phyloP scores from a whole-genome alignment of 2,797 vertebrate species.

The Paramormyrops hopkinsi region DNA sequence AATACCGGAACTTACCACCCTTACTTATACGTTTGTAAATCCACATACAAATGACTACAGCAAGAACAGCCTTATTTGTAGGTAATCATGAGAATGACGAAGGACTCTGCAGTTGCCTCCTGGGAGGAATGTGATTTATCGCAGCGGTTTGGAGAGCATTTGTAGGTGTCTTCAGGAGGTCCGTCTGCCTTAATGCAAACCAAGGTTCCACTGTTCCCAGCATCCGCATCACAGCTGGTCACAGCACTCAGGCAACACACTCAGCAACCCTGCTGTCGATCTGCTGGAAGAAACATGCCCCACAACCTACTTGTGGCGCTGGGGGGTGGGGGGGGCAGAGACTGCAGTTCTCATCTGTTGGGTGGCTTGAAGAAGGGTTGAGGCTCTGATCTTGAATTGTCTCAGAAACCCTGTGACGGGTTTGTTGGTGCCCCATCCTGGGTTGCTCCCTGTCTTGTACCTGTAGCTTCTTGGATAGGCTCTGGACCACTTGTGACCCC shows the following conservation, averaged over 20 bases:
- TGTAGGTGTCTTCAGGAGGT: not conserved
- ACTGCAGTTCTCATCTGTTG: not conserved
- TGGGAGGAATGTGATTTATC: slow-evolving; percentile 1
- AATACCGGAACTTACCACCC: not conserved
- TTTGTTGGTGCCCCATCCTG: not conserved
- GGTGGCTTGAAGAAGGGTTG: not conserved
- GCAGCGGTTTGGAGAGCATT: not conserved
- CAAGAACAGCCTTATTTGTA: not conserved
- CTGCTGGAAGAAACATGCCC: not conserved
- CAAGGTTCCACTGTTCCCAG: not conserved
- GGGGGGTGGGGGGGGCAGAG: not conserved
- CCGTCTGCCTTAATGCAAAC: not conserved
- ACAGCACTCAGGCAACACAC: not conserved
- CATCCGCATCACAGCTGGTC: not conserved
- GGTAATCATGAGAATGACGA: not conserved
- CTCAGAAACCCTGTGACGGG: not conserved
- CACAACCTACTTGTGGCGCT: not conserved
- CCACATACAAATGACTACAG: not conserved
- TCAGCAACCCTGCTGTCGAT: not conserved
- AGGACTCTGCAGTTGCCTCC: not conserved
- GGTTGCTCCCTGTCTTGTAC: not conserved
- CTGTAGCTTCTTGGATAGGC: not conserved
- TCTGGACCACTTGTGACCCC: not conserved
- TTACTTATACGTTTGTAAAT: not conserved
- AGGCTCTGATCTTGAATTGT: not conserved